phyloP scores from a whole-genome alignment of 2,888 invertebrate genomes.

The Chalcis sispes region DNA sequence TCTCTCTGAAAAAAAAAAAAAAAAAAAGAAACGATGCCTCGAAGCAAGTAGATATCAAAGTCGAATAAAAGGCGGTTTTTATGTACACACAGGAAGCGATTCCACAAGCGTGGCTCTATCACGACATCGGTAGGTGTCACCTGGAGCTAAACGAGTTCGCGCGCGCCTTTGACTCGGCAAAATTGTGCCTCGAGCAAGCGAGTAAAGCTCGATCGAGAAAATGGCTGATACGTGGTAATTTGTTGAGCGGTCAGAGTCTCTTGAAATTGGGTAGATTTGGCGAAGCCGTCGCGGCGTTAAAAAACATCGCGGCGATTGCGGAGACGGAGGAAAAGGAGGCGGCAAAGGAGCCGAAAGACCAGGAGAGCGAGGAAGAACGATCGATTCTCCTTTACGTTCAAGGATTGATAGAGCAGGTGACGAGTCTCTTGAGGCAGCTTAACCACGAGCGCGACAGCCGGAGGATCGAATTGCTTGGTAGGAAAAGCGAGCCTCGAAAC shows the following conservation, averaged over 20 bases:
- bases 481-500: not conserved
- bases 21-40: too few relatives aligned
- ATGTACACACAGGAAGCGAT: slow-evolving; percentile 56
- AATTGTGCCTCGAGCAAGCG: slow-evolving; percentile 62
- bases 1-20: too few relatives aligned
- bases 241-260: slow-evolving; percentile 67
- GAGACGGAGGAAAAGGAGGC: too few relatives aligned
- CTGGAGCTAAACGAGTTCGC: slow-evolving; percentile 64
- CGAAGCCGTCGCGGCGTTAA: slow-evolving; percentile 64
- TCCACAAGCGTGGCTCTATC: slow-evolving; percentile 63
- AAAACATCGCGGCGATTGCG: slow-evolving; percentile 57
- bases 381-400: slow-evolving; percentile 63
- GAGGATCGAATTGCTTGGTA: not conserved
- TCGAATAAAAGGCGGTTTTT: too few relatives aligned
- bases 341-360: too few relatives aligned
- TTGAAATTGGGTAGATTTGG: slow-evolving; percentile 64
- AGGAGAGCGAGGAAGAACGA: slow-evolving; percentile 58
- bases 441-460: slow-evolving; percentile 17
- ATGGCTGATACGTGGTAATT: slow-evolving; percentile 66
- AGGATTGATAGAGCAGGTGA: slow-evolving; percentile 63
- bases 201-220: slow-evolving; percentile 63
- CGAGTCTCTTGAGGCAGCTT: slow-evolving; percentile 45
- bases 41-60: too few relatives aligned
- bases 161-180: slow-evolving; percentile 61
- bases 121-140: slow-evolving; percentile 68